Evolutionary conservation across 1,140 invertebrate genomes (phyloP), one percentile per base, ranked within the genome.

Genomic region (Leucophenga varia): DNA sequence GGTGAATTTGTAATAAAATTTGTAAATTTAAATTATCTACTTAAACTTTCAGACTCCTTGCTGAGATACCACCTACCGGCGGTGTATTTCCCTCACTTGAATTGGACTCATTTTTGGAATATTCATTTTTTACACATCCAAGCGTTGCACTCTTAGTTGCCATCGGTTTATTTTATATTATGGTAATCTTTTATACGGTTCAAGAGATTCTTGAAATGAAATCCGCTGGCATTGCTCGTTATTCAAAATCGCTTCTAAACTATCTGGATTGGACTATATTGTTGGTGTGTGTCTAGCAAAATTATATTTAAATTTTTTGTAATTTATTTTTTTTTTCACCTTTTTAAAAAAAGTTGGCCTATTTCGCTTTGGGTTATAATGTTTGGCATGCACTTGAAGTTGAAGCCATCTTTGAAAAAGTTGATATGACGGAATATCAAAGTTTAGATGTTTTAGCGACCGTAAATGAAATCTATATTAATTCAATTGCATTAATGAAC

Each of bases 201-300:
- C 5, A 6, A 10, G 5, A 10, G 14, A 13, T 44, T 19, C 2
- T 13, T 7, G 40, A 48, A 22, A 20, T 35, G 2, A 18, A 7
- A 19, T 12, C 7, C 7, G 28, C 44, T 2, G 41, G 41, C n/a
- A 17, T 10, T 8, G 16, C 13, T 17, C 28, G 31, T 28, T 48
- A 44, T 36, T 39, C 43, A 7, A 20, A n/a, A 10, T 43, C 46
- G 10, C 2, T 52, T 2, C 47, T 41, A 41, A 53, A 53, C 31
- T 18, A 48, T 18, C 25, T 48, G 8, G 45, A 53, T 16, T 6
- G 5, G 5, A 35, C 43, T 36, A 8, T 43, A 1, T 36, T 53
- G 6, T 35, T 48, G 21, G 5, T 45, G 14, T 41, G 43, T 40
- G 10, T 38, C n/a, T n/a, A 14, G 5, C 34, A 7, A 6, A 6